Evolutionary conservation across 2,113 vertebrate genomes (phyloP).

Genomic region (Oenanthe melanoleuca): DNA sequence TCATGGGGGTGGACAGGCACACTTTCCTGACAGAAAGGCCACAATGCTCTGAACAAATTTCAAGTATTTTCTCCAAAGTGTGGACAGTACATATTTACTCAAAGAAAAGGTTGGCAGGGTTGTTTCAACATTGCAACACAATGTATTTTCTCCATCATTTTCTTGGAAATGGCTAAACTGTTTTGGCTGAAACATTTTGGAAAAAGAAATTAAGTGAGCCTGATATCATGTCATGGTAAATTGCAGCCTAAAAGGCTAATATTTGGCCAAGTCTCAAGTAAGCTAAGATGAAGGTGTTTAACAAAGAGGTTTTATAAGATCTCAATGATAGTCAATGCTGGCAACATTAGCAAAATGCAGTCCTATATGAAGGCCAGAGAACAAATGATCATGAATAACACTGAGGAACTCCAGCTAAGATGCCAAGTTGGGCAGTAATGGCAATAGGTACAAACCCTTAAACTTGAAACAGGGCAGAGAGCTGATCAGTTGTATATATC

Average conservation of each 20-base stretch:
- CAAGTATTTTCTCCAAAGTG: background rate
- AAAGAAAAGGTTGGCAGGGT: background rate
- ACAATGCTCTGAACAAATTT: background rate
- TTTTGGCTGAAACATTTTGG: background rate
- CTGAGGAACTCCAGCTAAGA: background rate
- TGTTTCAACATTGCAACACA: slow-evolving; percentile 44
- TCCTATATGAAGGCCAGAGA: background rate
- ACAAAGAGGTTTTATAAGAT: background rate
- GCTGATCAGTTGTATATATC: background rate
- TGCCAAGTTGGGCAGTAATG: background rate
- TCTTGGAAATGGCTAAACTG: slow-evolving; percentile 13
- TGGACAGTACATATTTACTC: background rate
- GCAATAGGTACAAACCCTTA: background rate
- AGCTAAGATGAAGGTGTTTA: background rate
- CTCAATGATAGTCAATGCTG: background rate
- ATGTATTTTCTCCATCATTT: background rate
- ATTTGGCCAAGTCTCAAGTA: background rate
- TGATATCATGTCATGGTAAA: background rate
- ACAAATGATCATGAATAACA: background rate
- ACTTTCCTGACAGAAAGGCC: background rate
- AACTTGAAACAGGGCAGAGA: background rate
- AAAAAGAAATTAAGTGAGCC: background rate
- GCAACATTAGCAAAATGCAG: background rate
- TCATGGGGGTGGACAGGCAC: background rate
- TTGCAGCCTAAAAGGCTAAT: background rate